phyloP scores from a whole-genome alignment of 2,113 vertebrate genomes.

The Chaetorhynchus papuensis region DNA sequence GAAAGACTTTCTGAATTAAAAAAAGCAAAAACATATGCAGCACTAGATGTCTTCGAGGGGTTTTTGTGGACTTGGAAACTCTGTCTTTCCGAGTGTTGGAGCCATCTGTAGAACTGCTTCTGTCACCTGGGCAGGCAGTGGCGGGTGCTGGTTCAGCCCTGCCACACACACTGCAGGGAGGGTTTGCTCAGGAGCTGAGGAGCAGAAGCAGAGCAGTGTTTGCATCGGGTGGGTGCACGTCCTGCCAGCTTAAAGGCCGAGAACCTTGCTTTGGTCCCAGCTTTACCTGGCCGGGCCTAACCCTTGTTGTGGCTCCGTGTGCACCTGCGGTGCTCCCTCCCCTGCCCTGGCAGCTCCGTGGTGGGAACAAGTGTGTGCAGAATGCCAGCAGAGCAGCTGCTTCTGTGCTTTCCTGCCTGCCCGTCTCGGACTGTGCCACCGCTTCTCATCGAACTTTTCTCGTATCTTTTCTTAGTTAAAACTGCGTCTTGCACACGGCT shows the following conservation, averaged over 20 bases:
- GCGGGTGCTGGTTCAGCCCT: not conserved
- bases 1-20: not conserved
- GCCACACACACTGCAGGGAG: not conserved
- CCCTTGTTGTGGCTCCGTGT: not conserved
- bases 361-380: not conserved
- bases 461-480: not conserved
- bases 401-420: not conserved
- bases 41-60: not conserved
- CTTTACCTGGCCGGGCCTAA: not conserved
- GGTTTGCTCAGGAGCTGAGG: not conserved
- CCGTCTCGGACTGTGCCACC: not conserved
- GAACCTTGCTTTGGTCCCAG: not conserved
- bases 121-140: not conserved
- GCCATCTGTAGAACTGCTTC: not conserved
- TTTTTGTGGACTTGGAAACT: not conserved
- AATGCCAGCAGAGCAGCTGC: not conserved
- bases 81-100: not conserved
- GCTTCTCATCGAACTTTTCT: not conserved
- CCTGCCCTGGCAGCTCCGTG: not conserved
- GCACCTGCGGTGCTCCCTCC: not conserved
- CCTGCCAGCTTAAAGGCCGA: not conserved
- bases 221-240: rapidly evolving
- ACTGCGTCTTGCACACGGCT: not conserved
- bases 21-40: rapidly evolving
- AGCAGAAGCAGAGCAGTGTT: not conserved